These are phyloP conservation scores for Panthera uncia DNA, from an alignment of 2,113 vertebrate genomes.

Conservation along the genomic window DNA sequence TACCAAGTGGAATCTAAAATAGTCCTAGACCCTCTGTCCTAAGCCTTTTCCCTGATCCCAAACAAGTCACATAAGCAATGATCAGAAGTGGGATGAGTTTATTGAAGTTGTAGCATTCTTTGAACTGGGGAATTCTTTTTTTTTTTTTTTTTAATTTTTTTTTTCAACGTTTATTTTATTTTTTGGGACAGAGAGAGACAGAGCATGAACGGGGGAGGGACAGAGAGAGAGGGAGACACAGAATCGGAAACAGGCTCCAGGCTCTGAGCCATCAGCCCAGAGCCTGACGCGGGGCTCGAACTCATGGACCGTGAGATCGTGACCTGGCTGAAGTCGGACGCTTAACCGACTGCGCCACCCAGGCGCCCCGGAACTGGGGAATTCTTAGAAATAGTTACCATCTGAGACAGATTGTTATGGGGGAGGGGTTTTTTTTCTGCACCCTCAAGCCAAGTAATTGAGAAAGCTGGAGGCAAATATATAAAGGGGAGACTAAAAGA, in stretches of 20 bases:
- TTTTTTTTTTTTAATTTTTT: too few relatives aligned
- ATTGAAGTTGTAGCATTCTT: not conserved
- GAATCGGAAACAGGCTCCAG: too few relatives aligned
- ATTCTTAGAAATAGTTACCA: not conserved
- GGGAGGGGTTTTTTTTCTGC: not conserved
- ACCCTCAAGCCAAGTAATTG: not conserved
- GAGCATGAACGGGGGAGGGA: too few relatives aligned
- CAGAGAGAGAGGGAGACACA: too few relatives aligned
- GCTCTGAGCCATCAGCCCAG: too few relatives aligned
- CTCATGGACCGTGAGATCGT: too few relatives aligned
- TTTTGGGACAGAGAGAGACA: too few relatives aligned
- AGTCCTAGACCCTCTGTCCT: not conserved
- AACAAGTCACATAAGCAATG: not conserved
- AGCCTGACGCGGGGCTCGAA: too few relatives aligned
- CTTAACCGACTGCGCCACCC: too few relatives aligned
- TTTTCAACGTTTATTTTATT: too few relatives aligned
- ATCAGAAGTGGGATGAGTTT: not conserved
- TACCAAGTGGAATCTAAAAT: not conserved
- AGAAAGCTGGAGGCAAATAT: not conserved
- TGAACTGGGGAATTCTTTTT: not conserved
- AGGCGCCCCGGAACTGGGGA: not conserved
- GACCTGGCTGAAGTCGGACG: too few relatives aligned
- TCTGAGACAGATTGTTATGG: not conserved
- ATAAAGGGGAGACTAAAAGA: not conserved
- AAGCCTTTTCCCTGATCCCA: not conserved